Evolutionary conservation across 2,888 invertebrate genomes (phyloP), one percentile per base, ranked within the genome.

Genomic region (Napeogenes inachia): DNA sequence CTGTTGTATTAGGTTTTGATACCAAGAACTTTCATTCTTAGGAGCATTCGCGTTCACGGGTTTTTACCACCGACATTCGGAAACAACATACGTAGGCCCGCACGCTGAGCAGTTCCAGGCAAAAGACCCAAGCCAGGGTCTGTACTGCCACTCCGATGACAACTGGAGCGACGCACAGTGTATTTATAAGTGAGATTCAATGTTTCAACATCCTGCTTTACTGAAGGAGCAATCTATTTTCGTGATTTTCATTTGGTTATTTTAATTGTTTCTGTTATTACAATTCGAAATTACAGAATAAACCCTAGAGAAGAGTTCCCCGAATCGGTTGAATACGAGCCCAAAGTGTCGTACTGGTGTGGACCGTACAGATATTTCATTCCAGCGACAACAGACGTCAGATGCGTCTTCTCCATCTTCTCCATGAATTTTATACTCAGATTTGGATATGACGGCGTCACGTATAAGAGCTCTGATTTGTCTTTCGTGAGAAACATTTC

Each of bases 241-340:
- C 21, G 1, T 21, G 21, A 21, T 21, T 8, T 21, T 50, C 3
- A 50, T 5, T 13, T 3, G 4, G 4, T 21, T 50, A 50, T 21
- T 13, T 47, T 50, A 10, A 4, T 21, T 8, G 6, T 21, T 21
- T 5, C 10, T 47, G n/a, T n/a, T 4, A 30, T 50, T 30, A 1
- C 4, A 30, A 50, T 50, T 50, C 30, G 8, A 54, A n/a, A 54
- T 35, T 33, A 13, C 72, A 89, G 89, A 56, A 87, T 89, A 56
- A 89, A 89, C 61, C 89, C 89, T 0, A 84, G 89, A 53, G 89
- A 89, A 45, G 89, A 89, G 68, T 89, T 89, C 70, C 89, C 89
- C 0, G 89, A 90, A 60, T 89, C 89, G 0, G 89, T 90, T 42
- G 89, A 89, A 59, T 90, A 89, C 65, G 89, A 89, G 67, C 89